Evolutionary conservation across 2,113 vertebrate species (phyloP).

Genomic region (Phocoena phocoena): DNA sequence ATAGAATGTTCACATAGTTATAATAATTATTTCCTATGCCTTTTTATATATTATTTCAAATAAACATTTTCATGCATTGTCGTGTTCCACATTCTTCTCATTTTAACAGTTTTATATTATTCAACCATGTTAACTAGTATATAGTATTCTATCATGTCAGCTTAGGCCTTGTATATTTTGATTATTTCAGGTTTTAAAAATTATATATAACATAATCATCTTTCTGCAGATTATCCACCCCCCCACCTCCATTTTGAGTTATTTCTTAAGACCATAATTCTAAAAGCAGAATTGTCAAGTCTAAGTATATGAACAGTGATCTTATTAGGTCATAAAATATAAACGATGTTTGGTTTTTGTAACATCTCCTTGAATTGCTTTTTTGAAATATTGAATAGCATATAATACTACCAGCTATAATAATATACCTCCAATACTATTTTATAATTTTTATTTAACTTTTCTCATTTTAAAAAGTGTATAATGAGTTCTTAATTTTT

Average conservation of each 20-base stretch:
- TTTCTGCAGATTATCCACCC: not conserved
- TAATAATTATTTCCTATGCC: not conserved
- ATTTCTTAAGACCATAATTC: conserved; percentile 20
- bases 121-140: not conserved
- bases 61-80: conserved; percentile 1
- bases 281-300: not conserved
- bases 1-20: not conserved
- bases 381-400: not conserved
- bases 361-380: conserved; percentile 2
- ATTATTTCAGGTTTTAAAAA: conserved; percentile 3
- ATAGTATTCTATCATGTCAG: not conserved
- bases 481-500: not conserved
- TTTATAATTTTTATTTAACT: conserved; percentile 23
- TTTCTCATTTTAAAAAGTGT: not conserved
- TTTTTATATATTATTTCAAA: conserved; percentile 12
- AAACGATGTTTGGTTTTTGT: not conserved
- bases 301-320: not conserved
- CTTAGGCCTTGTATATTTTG: not conserved
- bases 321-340: not conserved
- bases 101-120: not conserved
- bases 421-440: not conserved
- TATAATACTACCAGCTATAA: not conserved
- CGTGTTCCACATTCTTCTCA: not conserved
- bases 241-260: not conserved
- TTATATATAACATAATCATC: not conserved